Evolutionary conservation across 2,797 vertebrate species (phyloP).

Genomic region (Neoniphon sammara): DNA sequence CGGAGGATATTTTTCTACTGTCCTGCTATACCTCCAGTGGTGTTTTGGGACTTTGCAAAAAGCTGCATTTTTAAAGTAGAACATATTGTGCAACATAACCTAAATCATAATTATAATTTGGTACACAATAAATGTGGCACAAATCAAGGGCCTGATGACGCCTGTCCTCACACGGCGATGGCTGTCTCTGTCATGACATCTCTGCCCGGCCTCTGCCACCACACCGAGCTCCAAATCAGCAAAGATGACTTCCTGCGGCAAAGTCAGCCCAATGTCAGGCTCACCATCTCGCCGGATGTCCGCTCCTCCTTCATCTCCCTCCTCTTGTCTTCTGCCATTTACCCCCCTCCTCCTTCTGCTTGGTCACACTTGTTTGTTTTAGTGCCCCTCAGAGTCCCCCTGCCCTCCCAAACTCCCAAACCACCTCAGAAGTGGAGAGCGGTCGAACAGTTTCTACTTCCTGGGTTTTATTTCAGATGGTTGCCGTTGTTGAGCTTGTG

Average conservation of each 20-base stretch:
- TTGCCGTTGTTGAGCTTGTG: slow-evolving; percentile 4
- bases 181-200: slow-evolving; percentile 40
- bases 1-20: not conserved
- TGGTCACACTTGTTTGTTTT: slow-evolving; percentile 27
- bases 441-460: not conserved
- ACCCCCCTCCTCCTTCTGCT: not conserved
- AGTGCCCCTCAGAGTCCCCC: slow-evolving; percentile 3
- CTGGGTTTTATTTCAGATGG: not conserved
- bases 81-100: not conserved
- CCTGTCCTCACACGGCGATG: slow-evolving; percentile 9
- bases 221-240: slow-evolving; percentile 12
- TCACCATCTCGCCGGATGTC: not conserved
- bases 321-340: not conserved
- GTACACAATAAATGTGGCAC: slow-evolving; percentile 2
- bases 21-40: not conserved
- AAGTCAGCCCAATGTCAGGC: slow-evolving; percentile 26
- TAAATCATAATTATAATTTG: not conserved
- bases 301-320: slow-evolving; percentile 1
- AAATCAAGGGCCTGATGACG: not conserved
- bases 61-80: not conserved
- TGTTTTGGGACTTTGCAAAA: not conserved
- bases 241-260: slow-evolving; percentile 26
- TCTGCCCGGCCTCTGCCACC: slow-evolving; percentile 2
- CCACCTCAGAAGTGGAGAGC: not conserved
- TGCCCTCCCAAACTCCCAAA: not conserved